Evolutionary conservation across 2,888 invertebrate species (phyloP).

Genomic region (Archips crataeganus): DNA sequence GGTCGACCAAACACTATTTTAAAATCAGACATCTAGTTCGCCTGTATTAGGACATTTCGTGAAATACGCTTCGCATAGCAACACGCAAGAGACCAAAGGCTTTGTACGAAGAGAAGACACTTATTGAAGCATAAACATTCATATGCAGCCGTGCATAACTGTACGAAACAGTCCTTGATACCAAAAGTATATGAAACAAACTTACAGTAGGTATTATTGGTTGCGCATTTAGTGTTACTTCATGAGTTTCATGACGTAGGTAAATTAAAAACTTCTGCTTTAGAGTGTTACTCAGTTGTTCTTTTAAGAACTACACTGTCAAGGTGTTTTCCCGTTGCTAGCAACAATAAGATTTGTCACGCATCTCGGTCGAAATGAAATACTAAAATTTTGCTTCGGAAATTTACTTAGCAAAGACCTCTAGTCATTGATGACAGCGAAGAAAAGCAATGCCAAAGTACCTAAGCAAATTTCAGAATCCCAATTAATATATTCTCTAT

Average conservation of each 20-base stretch:
- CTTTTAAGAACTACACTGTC: background rate
- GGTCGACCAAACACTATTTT: background rate
- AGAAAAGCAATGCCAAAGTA: no score
- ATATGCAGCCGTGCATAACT: constrained; percentile 32
- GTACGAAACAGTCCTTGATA: constrained; percentile 35
- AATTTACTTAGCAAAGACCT: no score
- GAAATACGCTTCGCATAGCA: constrained; percentile 21
- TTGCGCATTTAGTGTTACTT: background rate
- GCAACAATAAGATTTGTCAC: no score
- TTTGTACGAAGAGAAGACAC: constrained; percentile 35
- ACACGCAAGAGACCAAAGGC: constrained; percentile 35
- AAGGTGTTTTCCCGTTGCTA: no score
- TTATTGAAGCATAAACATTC: constrained; percentile 41
- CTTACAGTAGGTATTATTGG: background rate
- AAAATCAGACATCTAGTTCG: constrained; percentile 13
- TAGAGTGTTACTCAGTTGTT: background rate
- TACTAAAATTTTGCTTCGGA: no score
- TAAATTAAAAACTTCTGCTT: no score
- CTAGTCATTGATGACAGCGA: no score
- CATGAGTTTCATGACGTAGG: no score
- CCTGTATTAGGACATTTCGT: constrained; percentile 31
- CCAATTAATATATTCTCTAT: no score
- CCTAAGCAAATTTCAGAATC: no score
- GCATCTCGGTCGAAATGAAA: no score
- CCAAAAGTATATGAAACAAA: constrained; percentile 1